These are phyloP conservation scores for Gerosis bhagava DNA, from an alignment of 2,888 invertebrate genomes.

Conservation along the genomic window DNA sequence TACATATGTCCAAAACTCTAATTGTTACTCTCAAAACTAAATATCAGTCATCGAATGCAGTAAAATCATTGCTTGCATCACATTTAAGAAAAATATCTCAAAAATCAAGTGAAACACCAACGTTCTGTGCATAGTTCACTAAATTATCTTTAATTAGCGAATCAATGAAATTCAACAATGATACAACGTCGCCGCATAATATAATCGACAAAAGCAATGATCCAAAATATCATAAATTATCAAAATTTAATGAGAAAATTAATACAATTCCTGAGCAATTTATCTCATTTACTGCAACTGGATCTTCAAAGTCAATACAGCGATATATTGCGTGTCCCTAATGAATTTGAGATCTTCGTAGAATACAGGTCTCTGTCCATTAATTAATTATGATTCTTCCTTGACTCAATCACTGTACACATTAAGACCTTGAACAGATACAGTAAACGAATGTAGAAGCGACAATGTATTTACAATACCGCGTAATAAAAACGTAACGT, in stretches of 20 bases:
- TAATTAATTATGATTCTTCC: no score
- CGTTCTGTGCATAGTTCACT: slow-evolving; percentile 78
- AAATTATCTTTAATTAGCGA: slow-evolving; percentile 63
- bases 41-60: slow-evolving; percentile 71
- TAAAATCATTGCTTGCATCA: slow-evolving; percentile 72
- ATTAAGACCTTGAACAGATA: slow-evolving; percentile 30
- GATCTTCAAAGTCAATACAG: no score
- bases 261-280: slow-evolving; percentile 80
- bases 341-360: no score
- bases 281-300: slow-evolving; percentile 36
- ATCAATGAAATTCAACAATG: slow-evolving; percentile 69
- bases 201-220: slow-evolving; percentile 60
- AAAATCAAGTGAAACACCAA: slow-evolving; percentile 80
- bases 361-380: no score
- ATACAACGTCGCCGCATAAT: slow-evolving; percentile 57
- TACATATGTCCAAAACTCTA: slow-evolving; percentile 55
- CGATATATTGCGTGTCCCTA: slow-evolving; percentile 8
- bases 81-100: slow-evolving; percentile 75
- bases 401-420: slow-evolving; percentile 29
- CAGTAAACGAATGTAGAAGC: slow-evolving; percentile 54
- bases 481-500: slow-evolving; percentile 49
- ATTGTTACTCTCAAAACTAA: slow-evolving; percentile 58
- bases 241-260: slow-evolving; percentile 64
- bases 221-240: slow-evolving; percentile 59
- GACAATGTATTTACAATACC: slow-evolving; percentile 58